These are phyloP conservation scores for Montipora efflorescens DNA, from an alignment of 64 coral and sea anemone genomes.

Conservation along the genomic window DNA sequence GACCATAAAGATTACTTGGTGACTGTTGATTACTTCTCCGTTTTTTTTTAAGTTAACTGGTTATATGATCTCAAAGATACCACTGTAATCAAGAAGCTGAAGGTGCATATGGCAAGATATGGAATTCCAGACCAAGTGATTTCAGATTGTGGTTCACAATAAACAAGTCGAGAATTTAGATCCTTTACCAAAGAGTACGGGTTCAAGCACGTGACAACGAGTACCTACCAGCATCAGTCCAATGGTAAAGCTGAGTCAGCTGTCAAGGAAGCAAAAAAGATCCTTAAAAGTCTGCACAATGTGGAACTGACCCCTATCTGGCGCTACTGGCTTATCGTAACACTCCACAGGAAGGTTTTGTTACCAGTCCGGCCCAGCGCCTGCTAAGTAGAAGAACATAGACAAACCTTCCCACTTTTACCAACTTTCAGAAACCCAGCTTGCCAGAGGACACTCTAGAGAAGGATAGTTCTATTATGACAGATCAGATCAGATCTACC, in stretches of 20 bases:
- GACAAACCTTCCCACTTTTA: neutral
- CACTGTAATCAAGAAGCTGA: neutral
- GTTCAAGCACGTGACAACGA: neutral
- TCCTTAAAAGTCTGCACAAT: too few relatives aligned
- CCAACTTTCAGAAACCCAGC: too few relatives aligned
- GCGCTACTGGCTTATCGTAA: neutral
- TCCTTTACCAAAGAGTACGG: neutral
- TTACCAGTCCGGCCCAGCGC: slow-evolving; percentile 3
- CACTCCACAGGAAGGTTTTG: neutral
- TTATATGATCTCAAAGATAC: neutral
- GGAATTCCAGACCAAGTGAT: neutral
- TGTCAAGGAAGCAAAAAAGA: too few relatives aligned
- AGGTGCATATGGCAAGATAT: neutral
- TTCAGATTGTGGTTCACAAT: neutral
- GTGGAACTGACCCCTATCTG: neutral
- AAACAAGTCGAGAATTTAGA: neutral
- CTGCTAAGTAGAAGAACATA: neutral
- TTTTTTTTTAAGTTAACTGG: slow-evolving; percentile 37
- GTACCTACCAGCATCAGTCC: neutral
- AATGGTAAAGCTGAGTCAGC: too few relatives aligned
- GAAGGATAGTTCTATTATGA: neutral
- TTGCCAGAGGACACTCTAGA: neutral
- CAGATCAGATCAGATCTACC: neutral
- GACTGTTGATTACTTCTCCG: slow-evolving; percentile 35
- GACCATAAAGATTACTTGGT: neutral